phyloP scores from a whole-genome alignment of 2,797 vertebrate species.

The Zenarchopterus dispar region DNA sequence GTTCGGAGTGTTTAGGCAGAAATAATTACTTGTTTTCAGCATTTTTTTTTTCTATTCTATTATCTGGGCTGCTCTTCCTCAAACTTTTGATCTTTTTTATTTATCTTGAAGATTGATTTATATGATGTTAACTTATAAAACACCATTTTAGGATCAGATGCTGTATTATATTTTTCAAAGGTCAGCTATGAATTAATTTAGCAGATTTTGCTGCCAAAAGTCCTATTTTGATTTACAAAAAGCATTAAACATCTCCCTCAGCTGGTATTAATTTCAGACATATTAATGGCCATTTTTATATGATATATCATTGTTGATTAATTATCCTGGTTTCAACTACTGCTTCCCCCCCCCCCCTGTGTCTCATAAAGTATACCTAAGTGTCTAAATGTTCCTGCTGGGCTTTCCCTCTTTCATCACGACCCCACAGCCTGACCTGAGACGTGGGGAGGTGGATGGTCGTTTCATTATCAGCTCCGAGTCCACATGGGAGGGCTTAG shows the following conservation, averaged over 20 bases:
- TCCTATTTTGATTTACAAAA: not conserved
- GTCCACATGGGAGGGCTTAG: constrained; percentile 20
- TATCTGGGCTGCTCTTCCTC: too few species aligned
- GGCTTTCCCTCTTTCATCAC: constrained; percentile 30
- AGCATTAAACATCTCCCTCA: not conserved
- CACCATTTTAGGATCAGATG: not conserved
- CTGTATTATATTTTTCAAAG: not conserved
- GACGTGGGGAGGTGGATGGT: constrained; percentile 24
- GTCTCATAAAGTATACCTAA: not conserved
- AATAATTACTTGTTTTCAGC: too few species aligned
- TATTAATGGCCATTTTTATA: too few species aligned
- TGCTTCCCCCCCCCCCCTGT: too few species aligned
- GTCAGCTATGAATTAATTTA: constrained; percentile 16
- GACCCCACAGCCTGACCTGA: constrained; percentile 27
- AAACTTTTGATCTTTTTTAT: too few species aligned
- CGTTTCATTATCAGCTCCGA: constrained; percentile 40
- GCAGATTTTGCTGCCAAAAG: not conserved
- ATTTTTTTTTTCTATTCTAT: too few species aligned
- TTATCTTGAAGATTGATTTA: too few species aligned
- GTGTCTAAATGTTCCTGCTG: constrained; percentile 3
- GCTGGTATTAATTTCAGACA: not conserved
- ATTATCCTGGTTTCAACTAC: too few species aligned
- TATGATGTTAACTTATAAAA: too few species aligned
- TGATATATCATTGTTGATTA: too few species aligned
- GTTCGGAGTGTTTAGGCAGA: not conserved